Base-by-base conservation (phyloP, 1,140 invertebrate genomes). In the Drosophila watanabei region DNA sequence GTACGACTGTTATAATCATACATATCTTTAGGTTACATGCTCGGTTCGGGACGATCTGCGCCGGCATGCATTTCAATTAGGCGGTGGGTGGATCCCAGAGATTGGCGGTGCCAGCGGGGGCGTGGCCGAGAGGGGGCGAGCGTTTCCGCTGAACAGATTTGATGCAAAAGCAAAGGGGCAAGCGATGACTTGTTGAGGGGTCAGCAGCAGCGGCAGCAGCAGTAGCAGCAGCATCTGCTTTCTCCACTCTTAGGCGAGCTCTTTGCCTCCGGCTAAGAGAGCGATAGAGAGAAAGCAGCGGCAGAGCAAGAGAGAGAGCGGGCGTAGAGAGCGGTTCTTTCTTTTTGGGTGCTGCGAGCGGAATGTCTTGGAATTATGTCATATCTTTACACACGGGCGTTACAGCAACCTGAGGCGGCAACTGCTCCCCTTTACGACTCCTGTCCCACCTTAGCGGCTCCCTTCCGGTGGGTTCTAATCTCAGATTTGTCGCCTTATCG, bases 341-440 rank as follows among this genome's bases (percentile, higher is more conserved):
- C 59, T 51, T 61, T 65, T 68, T 76, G 75, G 75, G 66, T 79
- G 79, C 68, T 81, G 58, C 54, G 80, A 79, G 78, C 71, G 75
- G 86, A 82, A 76, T 86, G 79, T 80, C 79, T 91, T 90, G 86
- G 75, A 90, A 90, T 90, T 90, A 90, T 90, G 86, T 90, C 86
- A 90, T 90, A 90, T 90, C 72, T 82, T 82, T 59, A 81, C 79
- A 81, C 63, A 81, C 71, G 68, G 46, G 59, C 41, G 58, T 68
- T 75, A 86, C 77, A 75, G 57, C 62, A 41, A 73, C 64, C 60
- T 81, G 87, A 72, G 76, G 70, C 43, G 48, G 33, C 45, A 59
- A 37, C 32, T 39, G 54, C 54, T 56, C 20, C 52, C 20, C 5
- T n/a, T 11, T 6, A 24, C 20, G 18, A 37, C 33, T 24, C 14